Evolutionary conservation across 2,888 invertebrate species (phyloP).

Genomic region (Brachylomia viminalis): DNA sequence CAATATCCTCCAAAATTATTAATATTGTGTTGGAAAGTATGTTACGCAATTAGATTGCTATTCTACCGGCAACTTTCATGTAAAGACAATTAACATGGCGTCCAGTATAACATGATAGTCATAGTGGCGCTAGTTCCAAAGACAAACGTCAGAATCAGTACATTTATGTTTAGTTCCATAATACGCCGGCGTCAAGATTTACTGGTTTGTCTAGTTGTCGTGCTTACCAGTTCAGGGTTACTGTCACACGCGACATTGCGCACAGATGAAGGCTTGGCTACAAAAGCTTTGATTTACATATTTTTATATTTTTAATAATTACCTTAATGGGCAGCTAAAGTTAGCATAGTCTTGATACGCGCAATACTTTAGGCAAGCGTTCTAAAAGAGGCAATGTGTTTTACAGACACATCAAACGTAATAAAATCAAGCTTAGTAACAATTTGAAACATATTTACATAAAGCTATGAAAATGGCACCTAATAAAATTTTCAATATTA

Average conservation of each 20-base stretch:
- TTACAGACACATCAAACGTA: not conserved
- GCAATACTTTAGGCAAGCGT: not conserved
- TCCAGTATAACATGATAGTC: not conserved
- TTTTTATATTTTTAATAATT: conserved; percentile 43
- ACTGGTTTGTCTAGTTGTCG: conserved; percentile 17
- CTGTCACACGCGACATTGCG: conserved; percentile 57
- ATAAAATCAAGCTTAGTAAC: not conserved
- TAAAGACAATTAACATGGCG: conserved; percentile 6
- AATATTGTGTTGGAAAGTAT: too few species aligned
- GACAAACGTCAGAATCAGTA: conserved; percentile 8
- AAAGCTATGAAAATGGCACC: not conserved
- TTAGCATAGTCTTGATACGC: conserved; percentile 10
- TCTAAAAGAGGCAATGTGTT: not conserved
- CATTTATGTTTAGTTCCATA: not conserved
- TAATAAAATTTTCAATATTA: not conserved
- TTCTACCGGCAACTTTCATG: conserved; percentile 14
- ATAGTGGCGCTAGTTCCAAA: not conserved
- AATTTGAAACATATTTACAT: not conserved
- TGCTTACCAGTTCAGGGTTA: conserved; percentile 49
- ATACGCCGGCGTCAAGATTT: not conserved
- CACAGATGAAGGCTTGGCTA: conserved; percentile 53
- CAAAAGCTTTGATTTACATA: conserved; percentile 36
- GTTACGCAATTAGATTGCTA: not conserved
- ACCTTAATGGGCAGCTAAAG: conserved; percentile 15
- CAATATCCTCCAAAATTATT: too few species aligned